A percentile compares a stretch with the other conserved stretches of the same genome.
Evolutionary conservation across 1,140 invertebrate species (phyloP).

Genomic region (Brachionus koreanus): DNA sequence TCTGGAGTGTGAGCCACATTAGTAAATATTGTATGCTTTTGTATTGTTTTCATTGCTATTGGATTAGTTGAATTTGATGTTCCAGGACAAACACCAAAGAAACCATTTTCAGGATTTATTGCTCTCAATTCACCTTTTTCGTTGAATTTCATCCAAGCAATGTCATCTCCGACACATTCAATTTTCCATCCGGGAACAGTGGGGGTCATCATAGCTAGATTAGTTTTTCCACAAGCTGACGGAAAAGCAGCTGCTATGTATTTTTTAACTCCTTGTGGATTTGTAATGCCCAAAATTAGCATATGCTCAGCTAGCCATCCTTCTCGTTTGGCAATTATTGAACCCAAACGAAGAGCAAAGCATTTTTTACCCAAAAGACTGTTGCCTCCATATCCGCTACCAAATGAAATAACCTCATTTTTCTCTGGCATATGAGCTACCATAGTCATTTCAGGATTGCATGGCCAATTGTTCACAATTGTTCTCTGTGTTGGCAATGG

Average conservation of each 20-base stretch:
- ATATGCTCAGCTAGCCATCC: too few relatives aligned
- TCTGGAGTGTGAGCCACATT: slow-evolving; percentile 95
- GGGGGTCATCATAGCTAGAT: slow-evolving; percentile 94
- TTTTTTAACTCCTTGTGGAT: too few relatives aligned
- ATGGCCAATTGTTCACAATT: too few relatives aligned
- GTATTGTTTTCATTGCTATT: slow-evolving; percentile 90
- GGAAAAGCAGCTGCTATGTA: slow-evolving; percentile 97
- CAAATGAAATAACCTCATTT: slow-evolving; percentile 84
- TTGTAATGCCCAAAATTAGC: too few relatives aligned
- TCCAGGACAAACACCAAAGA: slow-evolving; percentile 97
- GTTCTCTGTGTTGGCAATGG: too few relatives aligned
- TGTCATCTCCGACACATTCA: slow-evolving; percentile 62
- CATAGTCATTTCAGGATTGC: slow-evolving; percentile 76
- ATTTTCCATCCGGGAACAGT: too few relatives aligned
- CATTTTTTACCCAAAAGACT: too few relatives aligned
- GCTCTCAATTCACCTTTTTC: slow-evolving; percentile 80
- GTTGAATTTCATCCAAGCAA: slow-evolving; percentile 84
- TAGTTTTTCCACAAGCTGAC: slow-evolving; percentile 97
- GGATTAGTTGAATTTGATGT: slow-evolving; percentile 88
- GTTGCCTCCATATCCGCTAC: too few relatives aligned
- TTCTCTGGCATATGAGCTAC: slow-evolving; percentile 64
- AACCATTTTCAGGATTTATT: slow-evolving; percentile 98
- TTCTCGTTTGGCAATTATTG: too few relatives aligned
- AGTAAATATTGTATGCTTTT: slow-evolving; percentile 91
- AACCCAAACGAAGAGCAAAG: too few relatives aligned